Base-by-base conservation (phyloP, 2,113 vertebrate genomes). In the Salvelinus sp. region DNA sequence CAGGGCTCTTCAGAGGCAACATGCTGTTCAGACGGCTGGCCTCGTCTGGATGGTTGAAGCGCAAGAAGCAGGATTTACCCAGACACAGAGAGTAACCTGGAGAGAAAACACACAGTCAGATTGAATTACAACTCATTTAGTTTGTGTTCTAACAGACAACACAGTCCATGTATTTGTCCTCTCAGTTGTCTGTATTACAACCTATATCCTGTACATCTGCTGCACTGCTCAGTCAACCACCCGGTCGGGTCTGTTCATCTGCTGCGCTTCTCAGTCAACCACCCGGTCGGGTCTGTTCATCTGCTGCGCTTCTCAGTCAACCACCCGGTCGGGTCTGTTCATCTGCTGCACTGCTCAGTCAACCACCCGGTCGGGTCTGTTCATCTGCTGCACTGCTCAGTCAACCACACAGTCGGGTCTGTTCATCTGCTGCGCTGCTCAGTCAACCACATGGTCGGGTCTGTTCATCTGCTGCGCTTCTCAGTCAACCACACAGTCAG, bases 41-140 rank as follows among this genome's bases (percentile, higher is more conserved):
- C 82, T 94, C 92, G 62, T 91, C 92, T 0, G 93, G 93, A 74
- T 94, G 94, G 89, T 95, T 94, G 84, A 95, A 94, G 48, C 92
- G 91, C 85, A 94, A 95, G 72, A 90, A 91, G 84, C 93, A 93
- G 69, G 93, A 93, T 72, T 94, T 93, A 86, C 93, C 94, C 82
- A 94, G 78, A 89, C 93, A 94, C 82, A 94, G 77, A 25, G 92
- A 93, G 86, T 93, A 94, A 82, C 94, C 94, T 95, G 85, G 16
- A 76, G 33, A 64, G 67, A 78, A 72, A 72, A 81, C 54, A 80
- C 13, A 47, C 63, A 30, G 57, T 38, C 71, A 73, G 16, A 62
- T 54, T 7, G 7, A 38, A 38, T 6, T 7, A 6, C 7, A 38
- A 10, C 22, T 48, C 20, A 27, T 27, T 23, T 60, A 74, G 12